Percentiles rank a stretch among this genome's conserved stretches.
phyloP scores from a whole-genome alignment of 64 coral and sea anemone genomes.

The Pocillopora verrucosa region DNA sequence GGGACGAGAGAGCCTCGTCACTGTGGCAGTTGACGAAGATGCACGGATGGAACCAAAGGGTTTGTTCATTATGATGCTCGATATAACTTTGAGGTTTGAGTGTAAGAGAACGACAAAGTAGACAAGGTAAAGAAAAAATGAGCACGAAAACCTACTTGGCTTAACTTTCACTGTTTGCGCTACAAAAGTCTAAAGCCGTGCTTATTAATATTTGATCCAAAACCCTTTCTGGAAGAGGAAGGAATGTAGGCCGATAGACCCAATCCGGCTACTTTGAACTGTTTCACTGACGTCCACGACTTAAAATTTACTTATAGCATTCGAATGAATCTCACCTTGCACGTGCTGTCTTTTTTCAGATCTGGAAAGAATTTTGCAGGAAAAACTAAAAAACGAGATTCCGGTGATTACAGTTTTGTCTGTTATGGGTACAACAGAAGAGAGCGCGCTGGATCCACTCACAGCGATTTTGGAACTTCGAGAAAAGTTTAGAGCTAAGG shows the following conservation, averaged over 20 bases:
- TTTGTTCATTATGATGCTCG: neutral
- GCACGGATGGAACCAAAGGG: constrained; percentile 71
- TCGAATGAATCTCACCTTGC: neutral
- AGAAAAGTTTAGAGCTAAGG: constrained; percentile 44
- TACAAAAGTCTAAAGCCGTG: no score
- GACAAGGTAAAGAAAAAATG: no score
- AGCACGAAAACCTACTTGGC: no score
- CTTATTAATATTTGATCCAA: no score
- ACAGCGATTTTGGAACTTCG: constrained; percentile 61
- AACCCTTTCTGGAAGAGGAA: no score
- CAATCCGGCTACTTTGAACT: neutral
- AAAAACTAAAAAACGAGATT: constrained; percentile 12
- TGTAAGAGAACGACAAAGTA: no score
- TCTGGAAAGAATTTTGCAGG: constrained; percentile 12
- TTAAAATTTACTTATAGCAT: neutral
- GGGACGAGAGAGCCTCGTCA: constrained; percentile 62
- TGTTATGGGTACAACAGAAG: constrained; percentile 87
- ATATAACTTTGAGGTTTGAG: no score
- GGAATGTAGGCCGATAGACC: no score
- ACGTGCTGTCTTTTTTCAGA: neutral
- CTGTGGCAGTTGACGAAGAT: constrained; percentile 57
- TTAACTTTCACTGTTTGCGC: no score
- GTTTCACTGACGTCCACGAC: neutral
- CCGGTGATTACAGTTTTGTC: constrained; percentile 50
- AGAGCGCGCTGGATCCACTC: constrained; percentile 83